Base-by-base conservation (phyloP, 1,140 invertebrate genomes). In the Phortica variegata region DNA sequence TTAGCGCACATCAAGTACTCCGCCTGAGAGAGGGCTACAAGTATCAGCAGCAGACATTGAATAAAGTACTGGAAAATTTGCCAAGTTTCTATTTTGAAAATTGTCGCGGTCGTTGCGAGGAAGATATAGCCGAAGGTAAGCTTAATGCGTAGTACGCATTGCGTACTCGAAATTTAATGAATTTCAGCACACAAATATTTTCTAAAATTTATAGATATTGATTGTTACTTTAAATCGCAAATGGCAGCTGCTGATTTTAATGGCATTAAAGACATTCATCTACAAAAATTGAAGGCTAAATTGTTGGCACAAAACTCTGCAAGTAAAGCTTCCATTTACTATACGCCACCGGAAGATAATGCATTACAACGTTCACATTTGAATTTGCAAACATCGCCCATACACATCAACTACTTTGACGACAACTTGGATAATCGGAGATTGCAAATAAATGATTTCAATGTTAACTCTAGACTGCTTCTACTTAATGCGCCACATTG, bases 51-150 rank as follows among this genome's bases (percentile, higher is more conserved):
- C 90, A 93, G 75, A 93, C 93, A 3, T 77, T 97, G 6, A 93
- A 95, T 77, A 96, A 96, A 75, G 87, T 97, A 1, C 73, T 97
- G 26, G 94, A 97, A 72, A 95, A 93, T 69, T 79, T 97, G 56
- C 93, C 93, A n/a, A 90, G 85, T 61, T 79, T 94, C 7, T 91
- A 97, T 77, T 88, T 96, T 54, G 93, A 96, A 75, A 95, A 94
- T 73, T 94, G 93, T 68, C 85, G 90, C 31, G 89, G 86, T 50
- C 91, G 92, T 8, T 89, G 88, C 63, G 88, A 91, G 55, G 81
- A 84, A 2, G 78, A 81, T 42, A 80, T 83, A 17, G 83, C 84
- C 49, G 80, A 75, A 59, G 72, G 74, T 76, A 78, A 44, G 50
- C 38, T 31, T 12, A 16, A 34, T n/a, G 4, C 10, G 10, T 6